phyloP scores from a whole-genome alignment of 1,140 invertebrate genomes.

The roundworm (Caenorhabditis elegans) region DNA sequence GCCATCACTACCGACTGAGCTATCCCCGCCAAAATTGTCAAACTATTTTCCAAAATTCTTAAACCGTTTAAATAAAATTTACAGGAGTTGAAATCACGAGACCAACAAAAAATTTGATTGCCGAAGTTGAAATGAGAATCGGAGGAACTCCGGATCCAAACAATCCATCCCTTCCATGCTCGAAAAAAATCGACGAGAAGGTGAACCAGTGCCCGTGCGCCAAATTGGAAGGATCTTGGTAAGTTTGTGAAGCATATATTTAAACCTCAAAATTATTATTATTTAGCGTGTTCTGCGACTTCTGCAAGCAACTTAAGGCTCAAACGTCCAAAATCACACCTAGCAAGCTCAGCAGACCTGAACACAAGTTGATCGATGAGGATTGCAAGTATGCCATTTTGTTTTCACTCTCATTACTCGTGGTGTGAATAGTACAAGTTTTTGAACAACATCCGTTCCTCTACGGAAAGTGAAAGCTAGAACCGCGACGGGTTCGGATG shows the following conservation, averaged over 20 bases:
- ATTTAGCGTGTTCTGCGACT: constrained; percentile 65
- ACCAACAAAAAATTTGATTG: constrained; percentile 63
- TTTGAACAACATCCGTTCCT: neutral
- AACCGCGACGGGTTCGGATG: neutral
- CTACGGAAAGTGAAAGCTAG: neutral
- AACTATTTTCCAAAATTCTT: neutral
- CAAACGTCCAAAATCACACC: constrained; percentile 47
- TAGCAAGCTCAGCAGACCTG: neutral
- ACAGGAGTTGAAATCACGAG: constrained; percentile 61
- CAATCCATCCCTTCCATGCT: constrained; percentile 64
- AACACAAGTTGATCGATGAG: constrained; percentile 40
- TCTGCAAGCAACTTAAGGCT: constrained; percentile 65
- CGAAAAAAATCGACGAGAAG: constrained; percentile 66
- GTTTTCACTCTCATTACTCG: neutral
- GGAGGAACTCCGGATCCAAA: constrained; percentile 66
- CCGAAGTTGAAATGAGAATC: constrained; percentile 65
- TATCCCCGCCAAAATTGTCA: no score
- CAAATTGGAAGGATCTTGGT: constrained; percentile 65
- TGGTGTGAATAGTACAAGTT: neutral
- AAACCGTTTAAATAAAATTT: neutral
- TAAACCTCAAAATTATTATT: neutral
- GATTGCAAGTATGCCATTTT: constrained; percentile 41
- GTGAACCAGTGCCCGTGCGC: constrained; percentile 66
- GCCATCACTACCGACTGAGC: neutral
- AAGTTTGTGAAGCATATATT: neutral